Percentiles rank a stretch among this genome's conserved stretches.
phyloP scores from a whole-genome alignment of 2,113 vertebrate genomes.

The Corapipo altera region DNA sequence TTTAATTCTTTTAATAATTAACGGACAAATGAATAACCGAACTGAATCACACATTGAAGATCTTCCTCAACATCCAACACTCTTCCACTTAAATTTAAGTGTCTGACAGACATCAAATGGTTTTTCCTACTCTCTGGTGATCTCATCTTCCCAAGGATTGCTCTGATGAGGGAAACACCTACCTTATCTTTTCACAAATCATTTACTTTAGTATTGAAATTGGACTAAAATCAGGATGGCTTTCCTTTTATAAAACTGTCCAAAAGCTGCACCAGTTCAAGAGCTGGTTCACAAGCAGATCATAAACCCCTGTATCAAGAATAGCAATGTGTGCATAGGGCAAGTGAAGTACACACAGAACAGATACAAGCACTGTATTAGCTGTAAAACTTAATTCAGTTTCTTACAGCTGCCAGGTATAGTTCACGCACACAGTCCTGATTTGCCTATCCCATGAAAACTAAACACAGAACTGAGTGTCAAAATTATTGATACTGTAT shows the following conservation, averaged over 20 bases:
- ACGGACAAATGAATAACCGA: background rate
- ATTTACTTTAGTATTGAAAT: background rate
- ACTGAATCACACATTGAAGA: background rate
- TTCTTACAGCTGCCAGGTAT: background rate
- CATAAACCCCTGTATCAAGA: background rate
- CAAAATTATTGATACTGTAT: background rate
- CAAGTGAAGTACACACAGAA: background rate
- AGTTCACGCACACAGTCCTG: background rate
- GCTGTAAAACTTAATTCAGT: background rate
- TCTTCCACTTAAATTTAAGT: background rate
- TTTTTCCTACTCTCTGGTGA: background rate
- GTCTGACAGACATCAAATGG: background rate
- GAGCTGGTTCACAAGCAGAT: background rate
- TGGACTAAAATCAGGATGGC: background rate
- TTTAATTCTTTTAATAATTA: background rate
- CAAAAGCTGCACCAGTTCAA: background rate
- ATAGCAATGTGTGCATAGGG: background rate
- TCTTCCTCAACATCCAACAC: background rate
- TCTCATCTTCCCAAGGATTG: background rate
- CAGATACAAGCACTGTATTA: background rate
- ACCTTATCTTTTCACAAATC: background rate
- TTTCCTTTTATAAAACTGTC: background rate
- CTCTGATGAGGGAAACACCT: background rate
- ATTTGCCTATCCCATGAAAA: background rate
- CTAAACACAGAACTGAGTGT: background rate